These are phyloP conservation scores for Takifugu bimaculatus DNA, from an alignment of 2,113 vertebrate genomes.

Conservation along the genomic window DNA sequence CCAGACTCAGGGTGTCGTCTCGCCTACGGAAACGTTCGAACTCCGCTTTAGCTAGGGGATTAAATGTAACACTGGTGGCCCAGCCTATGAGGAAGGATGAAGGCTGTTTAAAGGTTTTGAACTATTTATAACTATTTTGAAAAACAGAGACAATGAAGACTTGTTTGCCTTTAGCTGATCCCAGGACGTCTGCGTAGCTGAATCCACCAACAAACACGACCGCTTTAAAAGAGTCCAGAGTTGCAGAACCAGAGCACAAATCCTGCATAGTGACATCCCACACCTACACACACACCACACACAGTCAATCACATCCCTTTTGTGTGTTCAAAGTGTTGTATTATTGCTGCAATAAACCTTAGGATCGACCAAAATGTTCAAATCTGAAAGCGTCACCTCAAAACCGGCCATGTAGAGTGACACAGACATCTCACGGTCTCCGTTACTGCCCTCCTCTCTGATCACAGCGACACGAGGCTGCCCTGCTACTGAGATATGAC, in stretches of 20 bases:
- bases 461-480: conserved; percentile 80
- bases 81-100: conserved; percentile 73
- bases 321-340: no score
- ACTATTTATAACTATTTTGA: not conserved
- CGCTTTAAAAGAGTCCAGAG: conserved; percentile 79
- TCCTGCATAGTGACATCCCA: conserved; percentile 96
- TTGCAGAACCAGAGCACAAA: conserved; percentile 76
- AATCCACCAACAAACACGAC: conserved; percentile 91
- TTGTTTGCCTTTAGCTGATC: conserved; percentile 84
- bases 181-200: conserved; percentile 88
- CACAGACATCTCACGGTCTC: conserved; percentile 88
- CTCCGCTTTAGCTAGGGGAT: conserved; percentile 73
- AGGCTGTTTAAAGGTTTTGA: not conserved
- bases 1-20: conserved; percentile 84
- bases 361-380: no score
- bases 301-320: no score
- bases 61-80: conserved; percentile 83
- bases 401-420: conserved; percentile 85
- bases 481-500: conserved; percentile 42
- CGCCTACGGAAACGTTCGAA: conserved; percentile 80
- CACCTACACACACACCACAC: conserved; percentile 70
- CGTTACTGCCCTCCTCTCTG: conserved; percentile 91
- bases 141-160: not conserved
- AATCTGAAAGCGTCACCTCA: conserved; percentile 70
- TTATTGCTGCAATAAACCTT: no score